Base-by-base conservation (phyloP, 2,888 invertebrate species). In the Brachyptera risi region DNA sequence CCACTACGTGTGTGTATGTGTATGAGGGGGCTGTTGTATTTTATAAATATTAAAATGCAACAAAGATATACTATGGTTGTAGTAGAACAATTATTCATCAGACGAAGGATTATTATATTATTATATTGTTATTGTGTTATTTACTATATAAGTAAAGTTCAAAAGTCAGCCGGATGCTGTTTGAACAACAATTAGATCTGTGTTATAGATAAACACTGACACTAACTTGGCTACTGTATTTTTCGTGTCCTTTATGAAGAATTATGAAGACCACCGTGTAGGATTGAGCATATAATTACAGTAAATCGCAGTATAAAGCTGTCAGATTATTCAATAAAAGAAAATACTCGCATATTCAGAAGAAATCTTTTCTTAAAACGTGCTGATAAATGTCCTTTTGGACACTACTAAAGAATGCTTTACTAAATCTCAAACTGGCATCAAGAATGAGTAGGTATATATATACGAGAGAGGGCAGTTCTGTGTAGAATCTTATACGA, bases 311-410 rank as follows among this genome's bases (percentile, higher is more conserved):
- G 50, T 51, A 26, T 17, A 51, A 31, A 23, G 17, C 47, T 54
- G 54, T 35, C 54, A 37, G 54, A 54, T 54, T 54, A 54, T 54
- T 54, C 54, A 37, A 54, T 54, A 37, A 54, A n/a, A 37, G 35
- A 19, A 37, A 54, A 35, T 15, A 21, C 17, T 15, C n/a, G n/a
- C n/a, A n/a, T 31, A 5, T 31, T 7, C 11, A 31, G 31, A 11
- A 19, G 47, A 47, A 23, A 24, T 47, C n/a, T 47, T 47, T 24
- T 1, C 31, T 7, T 31, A 7, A 11, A 11, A 31, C 31, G 23
- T 47, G 3, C 23, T 47, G 24, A 47, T 21, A 47, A 47, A 47
- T 47, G 47, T 31, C 13, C n/a, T 47, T 21, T 24, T 47, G 47
- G 47, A 19, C 47, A 19, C 4, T 2, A 47, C 24, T 23, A 24